These are phyloP conservation scores for Pterocles burchelli DNA, from an alignment of 2,113 vertebrate genomes.

Conservation along the genomic window DNA sequence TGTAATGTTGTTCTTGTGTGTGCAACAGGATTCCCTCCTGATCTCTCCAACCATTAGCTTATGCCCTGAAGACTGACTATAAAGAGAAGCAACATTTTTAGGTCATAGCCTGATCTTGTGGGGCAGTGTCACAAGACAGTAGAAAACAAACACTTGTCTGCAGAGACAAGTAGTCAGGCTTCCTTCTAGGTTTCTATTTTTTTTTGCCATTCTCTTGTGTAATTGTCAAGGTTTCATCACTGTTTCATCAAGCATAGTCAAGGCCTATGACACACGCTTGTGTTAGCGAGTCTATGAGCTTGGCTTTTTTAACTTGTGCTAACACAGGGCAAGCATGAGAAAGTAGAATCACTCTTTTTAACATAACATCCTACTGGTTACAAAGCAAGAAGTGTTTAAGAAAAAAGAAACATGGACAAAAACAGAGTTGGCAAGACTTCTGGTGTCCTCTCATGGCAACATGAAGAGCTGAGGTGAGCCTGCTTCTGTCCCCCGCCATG, in stretches of 20 bases:
- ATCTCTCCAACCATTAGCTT: not conserved
- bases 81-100: not conserved
- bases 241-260: not conserved
- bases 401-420: not conserved
- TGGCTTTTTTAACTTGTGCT: not conserved
- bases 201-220: fast-evolving
- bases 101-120: not conserved
- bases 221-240: not conserved
- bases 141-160: not conserved
- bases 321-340: not conserved
- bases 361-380: not conserved
- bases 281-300: not conserved
- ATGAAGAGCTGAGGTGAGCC: not conserved
- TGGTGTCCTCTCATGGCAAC: not conserved
- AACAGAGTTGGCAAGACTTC: not conserved
- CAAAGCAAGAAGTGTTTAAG: not conserved
- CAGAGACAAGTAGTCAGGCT: not conserved
- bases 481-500: not conserved
- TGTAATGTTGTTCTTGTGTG: not conserved
- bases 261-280: not conserved
- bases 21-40: not conserved
- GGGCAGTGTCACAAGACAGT: not conserved
- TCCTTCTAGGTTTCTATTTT: not conserved
- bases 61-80: not conserved
- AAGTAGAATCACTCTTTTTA: not conserved